Evolutionary conservation across 1,140 invertebrate species (phyloP).

Genomic region (Drosophila aff.): DNA sequence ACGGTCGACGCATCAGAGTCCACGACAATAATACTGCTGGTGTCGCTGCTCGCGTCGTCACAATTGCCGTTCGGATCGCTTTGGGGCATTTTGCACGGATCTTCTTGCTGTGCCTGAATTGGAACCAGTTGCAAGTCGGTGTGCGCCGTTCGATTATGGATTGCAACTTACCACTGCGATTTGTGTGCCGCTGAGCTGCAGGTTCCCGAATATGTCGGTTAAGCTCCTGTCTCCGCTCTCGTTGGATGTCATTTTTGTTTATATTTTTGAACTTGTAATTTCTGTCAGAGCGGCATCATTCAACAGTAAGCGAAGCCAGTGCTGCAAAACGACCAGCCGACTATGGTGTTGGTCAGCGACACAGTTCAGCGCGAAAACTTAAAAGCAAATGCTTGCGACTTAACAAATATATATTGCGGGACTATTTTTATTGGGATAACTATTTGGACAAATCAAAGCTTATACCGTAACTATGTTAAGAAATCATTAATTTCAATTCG

Average conservation of each 20-base stretch:
- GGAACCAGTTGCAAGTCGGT: constrained; percentile 1
- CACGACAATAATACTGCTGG: background rate
- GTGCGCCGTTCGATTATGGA: background rate
- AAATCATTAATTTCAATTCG: too few species aligned
- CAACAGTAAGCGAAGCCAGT: background rate
- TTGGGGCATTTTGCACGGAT: constrained; percentile 10
- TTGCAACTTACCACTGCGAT: background rate
- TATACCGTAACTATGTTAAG: too few species aligned
- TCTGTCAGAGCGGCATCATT: constrained; percentile 7
- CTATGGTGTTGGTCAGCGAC: background rate
- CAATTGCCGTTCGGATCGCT: background rate
- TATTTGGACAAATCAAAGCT: too few species aligned
- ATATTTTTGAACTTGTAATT: too few species aligned
- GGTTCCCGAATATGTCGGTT: background rate
- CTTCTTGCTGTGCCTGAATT: constrained; percentile 2
- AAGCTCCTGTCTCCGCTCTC: background rate
- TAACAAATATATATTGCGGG: background rate
- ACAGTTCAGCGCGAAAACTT: constrained; percentile 1
- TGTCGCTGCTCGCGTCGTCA: background rate
- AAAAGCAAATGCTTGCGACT: background rate
- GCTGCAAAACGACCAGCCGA: background rate
- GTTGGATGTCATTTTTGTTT: background rate
- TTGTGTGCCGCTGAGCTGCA: background rate
- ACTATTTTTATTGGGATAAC: too few species aligned
- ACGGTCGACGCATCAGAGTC: background rate